These are phyloP conservation scores for Cyanoderma ruficeps DNA, from an alignment of 2,113 vertebrate species.

Conservation along the genomic window DNA sequence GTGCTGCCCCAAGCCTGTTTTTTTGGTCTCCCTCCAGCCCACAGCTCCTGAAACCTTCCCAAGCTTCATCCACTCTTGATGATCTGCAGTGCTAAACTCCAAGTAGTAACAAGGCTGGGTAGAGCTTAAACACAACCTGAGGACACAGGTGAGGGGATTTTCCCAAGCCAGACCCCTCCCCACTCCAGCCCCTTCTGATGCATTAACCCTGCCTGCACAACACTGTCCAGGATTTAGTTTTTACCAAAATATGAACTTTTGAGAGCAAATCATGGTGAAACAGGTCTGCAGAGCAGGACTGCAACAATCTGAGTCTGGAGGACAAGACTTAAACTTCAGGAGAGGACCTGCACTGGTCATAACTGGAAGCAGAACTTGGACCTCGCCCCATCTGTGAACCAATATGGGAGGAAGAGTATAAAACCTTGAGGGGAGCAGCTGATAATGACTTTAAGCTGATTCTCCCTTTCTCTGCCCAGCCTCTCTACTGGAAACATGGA, in stretches of 20 bases:
- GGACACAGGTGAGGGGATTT: rapidly evolving
- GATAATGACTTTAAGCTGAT: not conserved
- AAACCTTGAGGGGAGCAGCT: not conserved
- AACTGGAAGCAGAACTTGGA: not conserved
- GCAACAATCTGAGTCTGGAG: not conserved
- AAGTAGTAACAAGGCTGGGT: not conserved
- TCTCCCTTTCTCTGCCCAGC: not conserved
- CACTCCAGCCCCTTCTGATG: not conserved
- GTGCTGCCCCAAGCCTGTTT: not conserved
- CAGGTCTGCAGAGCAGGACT: not conserved
- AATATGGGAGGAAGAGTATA: not conserved
- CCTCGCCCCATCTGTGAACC: not conserved
- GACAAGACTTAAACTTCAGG: not conserved
- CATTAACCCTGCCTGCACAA: not conserved
- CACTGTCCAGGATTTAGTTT: not conserved
- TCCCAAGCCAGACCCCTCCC: not conserved
- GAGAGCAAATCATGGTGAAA: not conserved
- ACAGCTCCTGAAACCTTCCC: not conserved
- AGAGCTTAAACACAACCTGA: not conserved
- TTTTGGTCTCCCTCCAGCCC: not conserved
- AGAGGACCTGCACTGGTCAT: not conserved
- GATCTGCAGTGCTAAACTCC: not conserved
- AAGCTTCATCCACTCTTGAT: not conserved
- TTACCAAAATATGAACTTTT: not conserved
- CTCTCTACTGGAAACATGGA: not conserved